Evolutionary conservation across 2,888 invertebrate species (phyloP), one percentile per base, ranked within the genome.

Genomic region (Pyrgus malvae): DNA sequence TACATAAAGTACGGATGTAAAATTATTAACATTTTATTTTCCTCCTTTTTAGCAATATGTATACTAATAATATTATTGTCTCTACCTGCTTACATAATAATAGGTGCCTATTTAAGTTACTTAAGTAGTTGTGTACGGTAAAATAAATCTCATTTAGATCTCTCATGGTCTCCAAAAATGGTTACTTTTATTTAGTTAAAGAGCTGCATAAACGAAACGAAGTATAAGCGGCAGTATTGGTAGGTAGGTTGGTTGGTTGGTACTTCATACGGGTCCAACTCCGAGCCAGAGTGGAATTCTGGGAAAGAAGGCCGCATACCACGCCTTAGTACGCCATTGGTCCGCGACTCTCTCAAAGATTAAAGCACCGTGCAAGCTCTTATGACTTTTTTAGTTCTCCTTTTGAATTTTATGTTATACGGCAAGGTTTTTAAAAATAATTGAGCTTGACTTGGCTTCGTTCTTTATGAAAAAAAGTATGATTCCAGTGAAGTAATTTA

Each of bases 261-360:
- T 41, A 38, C 46, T 54, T 48, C 41, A 40, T 35, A 41, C 58
- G 41, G 55, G 63, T 60, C 67, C 64, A 62, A 45, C 29, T 65
- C 61, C 64, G 61, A 66, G 59, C 60, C 62, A 66, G 69, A 71
- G 70, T 74, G 71, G 74, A 80, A 76, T 87, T 88, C 88, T 86
- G 80, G 83, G 89, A 84, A 88, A 88, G 83, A 81, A 78, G 83
- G 78, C 84, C 83, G 87, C 89, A 89, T 89, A 82, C 89, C 89
- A 61, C 74, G 72, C 69, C 66, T 66, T 64, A 76, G 61, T 68
- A 65, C 59, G 74, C 75, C 64, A 87, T 87, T 86, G 86, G 87
- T 64, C 70, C 70, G 72, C 66, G 61, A 62, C 67, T 65, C 66
- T 59, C 60, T 62, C 80, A 80, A 76, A 84, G 80, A 78, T 40